Evolutionary conservation across 2,113 vertebrate species (phyloP).

Genomic region (Piliocolobus tephrosceles): DNA sequence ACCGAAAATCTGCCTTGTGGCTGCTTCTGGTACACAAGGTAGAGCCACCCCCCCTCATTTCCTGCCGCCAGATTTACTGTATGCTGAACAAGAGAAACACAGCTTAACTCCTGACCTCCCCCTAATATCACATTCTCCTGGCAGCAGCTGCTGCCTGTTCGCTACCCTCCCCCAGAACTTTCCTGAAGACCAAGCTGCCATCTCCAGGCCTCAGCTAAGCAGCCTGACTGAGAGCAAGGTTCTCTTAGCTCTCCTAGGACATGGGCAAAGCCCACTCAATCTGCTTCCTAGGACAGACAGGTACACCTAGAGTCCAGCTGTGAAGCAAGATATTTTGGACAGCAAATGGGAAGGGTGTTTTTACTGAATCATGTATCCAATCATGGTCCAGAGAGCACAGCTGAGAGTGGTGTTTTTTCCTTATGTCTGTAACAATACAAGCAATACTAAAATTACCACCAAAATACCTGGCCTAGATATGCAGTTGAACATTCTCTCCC

Average conservation of each 20-base stretch:
- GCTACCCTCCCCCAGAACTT: accelerated
- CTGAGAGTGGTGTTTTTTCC: no score
- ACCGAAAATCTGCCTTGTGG: neutral
- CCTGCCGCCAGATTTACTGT: neutral
- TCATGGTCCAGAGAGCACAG: neutral
- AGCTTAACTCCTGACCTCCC: no score
- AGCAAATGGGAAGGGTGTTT: no score
- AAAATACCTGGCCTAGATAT: no score
- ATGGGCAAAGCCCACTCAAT: neutral
- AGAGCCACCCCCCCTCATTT: neutral
- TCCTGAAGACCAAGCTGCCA: neutral
- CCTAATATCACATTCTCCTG: accelerated
- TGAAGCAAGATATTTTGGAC: no score
- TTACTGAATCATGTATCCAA: neutral
- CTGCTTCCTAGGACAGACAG: neutral
- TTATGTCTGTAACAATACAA: no score
- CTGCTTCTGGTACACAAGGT: neutral
- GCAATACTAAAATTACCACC: no score
- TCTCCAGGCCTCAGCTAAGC: neutral
- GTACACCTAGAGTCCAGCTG: no score
- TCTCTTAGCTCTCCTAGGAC: neutral
- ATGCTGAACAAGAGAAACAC: neutral
- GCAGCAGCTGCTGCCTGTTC: neutral
- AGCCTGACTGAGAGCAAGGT: neutral
- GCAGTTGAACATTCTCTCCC: no score